These are phyloP conservation scores for Caenorhabditis sp. DNA, from an alignment of 2,888 invertebrate species.

Conservation along the genomic window DNA sequence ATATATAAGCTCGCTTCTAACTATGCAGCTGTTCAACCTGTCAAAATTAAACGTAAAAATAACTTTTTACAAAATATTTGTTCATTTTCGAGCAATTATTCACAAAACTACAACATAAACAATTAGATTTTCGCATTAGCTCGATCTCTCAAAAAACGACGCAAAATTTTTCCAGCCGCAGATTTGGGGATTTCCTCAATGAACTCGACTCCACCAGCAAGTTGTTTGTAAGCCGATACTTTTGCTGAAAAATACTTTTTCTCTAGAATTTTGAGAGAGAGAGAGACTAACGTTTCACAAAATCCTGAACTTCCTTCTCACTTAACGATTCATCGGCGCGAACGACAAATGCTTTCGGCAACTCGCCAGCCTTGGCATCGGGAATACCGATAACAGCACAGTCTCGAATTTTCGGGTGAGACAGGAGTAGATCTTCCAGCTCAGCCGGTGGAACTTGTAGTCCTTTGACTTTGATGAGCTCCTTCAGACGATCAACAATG, in stretches of 20 bases:
- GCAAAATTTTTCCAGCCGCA: slow-evolving; percentile 81
- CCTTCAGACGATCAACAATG: slow-evolving; percentile 67
- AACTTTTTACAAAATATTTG: no score
- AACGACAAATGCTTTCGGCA: slow-evolving; percentile 50
- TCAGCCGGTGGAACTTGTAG: slow-evolving; percentile 80
- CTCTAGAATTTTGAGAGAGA: no score
- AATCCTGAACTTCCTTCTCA: slow-evolving; percentile 48
- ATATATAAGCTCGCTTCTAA: no score
- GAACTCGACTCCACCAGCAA: slow-evolving; percentile 79
- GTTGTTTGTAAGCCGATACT: slow-evolving; percentile 81
- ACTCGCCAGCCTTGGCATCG: slow-evolving; percentile 46
- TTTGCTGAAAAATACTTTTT: slow-evolving; percentile 75
- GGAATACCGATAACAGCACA: slow-evolving; percentile 80
- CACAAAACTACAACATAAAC: background rate
- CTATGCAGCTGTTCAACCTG: no score
- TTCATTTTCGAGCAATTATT: no score
- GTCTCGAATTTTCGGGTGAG: slow-evolving; percentile 80
- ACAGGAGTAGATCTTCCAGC: slow-evolving; percentile 82
- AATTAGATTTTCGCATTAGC: slow-evolving; percentile 31
- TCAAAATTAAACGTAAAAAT: no score
- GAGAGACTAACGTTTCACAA: slow-evolving; percentile 49
- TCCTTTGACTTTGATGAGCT: slow-evolving; percentile 69
- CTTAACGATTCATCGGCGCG: slow-evolving; percentile 40
- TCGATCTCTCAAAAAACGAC: slow-evolving; percentile 73
- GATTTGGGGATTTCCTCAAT: slow-evolving; percentile 80